Conservation (phyloP, 2,113 vertebrate genomes). For the Entelurus aequoreus region DNA sequence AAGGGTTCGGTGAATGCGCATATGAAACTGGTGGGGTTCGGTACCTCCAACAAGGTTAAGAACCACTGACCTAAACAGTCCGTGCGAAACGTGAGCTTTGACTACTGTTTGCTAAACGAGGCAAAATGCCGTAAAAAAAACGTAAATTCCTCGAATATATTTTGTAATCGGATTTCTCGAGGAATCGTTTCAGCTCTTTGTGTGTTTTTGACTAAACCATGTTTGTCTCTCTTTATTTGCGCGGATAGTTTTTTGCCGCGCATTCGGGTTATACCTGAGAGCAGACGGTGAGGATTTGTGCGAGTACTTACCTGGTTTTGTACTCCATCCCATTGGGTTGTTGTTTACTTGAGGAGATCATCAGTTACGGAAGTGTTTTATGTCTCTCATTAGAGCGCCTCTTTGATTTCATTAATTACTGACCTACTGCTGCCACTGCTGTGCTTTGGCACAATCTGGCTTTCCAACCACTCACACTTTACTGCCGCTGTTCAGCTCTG, state of each 20-base stretch:
- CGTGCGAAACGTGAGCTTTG: too few species aligned
- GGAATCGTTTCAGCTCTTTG: not conserved
- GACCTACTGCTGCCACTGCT: conserved; percentile 45
- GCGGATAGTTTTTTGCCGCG: conserved; percentile 1
- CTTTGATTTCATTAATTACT: conserved; percentile 68
- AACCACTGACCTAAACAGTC: too few species aligned
- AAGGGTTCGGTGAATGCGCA: too few species aligned
- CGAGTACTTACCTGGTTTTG: not conserved
- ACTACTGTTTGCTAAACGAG: too few species aligned
- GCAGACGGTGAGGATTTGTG: not conserved
- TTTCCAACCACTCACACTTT: conserved; percentile 32
- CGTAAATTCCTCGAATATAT: too few species aligned
- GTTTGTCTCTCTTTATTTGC: not conserved
- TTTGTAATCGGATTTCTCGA: too few species aligned
- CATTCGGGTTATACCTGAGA: conserved; percentile 2
- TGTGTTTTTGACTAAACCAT: conserved; percentile 16
- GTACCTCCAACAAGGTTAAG: too few species aligned
- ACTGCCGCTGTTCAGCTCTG: conserved; percentile 31
- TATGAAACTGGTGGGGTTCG: too few species aligned
- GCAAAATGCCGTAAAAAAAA: too few species aligned
- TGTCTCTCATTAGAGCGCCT: conserved; percentile 56
- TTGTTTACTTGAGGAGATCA: conserved; percentile 29
- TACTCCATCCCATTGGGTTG: conserved; percentile 22
- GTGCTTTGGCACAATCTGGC: conserved; percentile 47
- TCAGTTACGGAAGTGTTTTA: conserved; percentile 42